Evolutionary conservation across 2,888 invertebrate species (phyloP).

Genomic region (Teleogryllus oceanicus): DNA sequence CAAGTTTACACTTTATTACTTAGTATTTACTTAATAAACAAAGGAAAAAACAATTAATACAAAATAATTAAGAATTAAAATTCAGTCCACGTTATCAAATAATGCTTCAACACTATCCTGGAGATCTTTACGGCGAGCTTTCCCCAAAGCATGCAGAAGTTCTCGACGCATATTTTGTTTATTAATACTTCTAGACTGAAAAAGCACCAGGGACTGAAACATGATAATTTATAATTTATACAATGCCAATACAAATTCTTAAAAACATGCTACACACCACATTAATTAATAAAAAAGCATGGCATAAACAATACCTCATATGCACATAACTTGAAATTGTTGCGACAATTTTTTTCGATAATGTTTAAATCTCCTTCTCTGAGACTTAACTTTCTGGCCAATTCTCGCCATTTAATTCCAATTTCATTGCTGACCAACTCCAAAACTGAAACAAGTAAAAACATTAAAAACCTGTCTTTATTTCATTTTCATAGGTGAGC

Average conservation of each 20-base stretch:
- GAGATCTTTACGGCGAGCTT: constrained; percentile 44
- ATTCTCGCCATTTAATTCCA: constrained; percentile 44
- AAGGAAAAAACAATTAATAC: no score
- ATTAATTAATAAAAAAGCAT: no score
- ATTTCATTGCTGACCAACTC: constrained; percentile 38
- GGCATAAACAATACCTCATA: constrained; percentile 21
- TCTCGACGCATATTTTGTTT: constrained; percentile 41
- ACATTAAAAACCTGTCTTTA: no score
- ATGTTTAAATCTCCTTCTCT: constrained; percentile 44
- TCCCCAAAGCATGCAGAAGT: constrained; percentile 43
- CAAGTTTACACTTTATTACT: constrained; percentile 25
- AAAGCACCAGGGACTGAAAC: constrained; percentile 42
- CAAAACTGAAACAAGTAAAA: constrained; percentile 28
- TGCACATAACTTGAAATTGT: constrained; percentile 36
- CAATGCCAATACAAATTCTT: background rate
- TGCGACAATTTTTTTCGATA: constrained; percentile 38
- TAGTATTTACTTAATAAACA: background rate
- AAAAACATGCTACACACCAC: background rate
- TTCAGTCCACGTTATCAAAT: background rate
- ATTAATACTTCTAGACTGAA: constrained; percentile 38
- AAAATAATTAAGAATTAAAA: no score
- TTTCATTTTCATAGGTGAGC: no score
- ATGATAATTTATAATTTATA: background rate
- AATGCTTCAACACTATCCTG: constrained; percentile 41
- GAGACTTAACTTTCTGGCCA: constrained; percentile 43